These are phyloP conservation scores for Rhabdomys dilectus DNA, from an alignment of 2,113 vertebrate genomes.

Conservation along the genomic window DNA sequence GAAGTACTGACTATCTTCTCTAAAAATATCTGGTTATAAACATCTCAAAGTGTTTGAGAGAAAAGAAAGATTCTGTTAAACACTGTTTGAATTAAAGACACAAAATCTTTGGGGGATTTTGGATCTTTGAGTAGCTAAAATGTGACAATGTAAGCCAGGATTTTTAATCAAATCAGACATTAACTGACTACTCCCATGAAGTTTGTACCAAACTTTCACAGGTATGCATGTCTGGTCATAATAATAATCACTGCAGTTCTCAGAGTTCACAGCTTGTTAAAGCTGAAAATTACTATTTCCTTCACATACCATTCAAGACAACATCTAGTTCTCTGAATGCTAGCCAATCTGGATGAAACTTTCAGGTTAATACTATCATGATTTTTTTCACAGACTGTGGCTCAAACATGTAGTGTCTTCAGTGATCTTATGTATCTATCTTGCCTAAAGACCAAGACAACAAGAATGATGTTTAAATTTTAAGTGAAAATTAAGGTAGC, in stretches of 20 bases:
- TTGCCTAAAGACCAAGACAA: neutral
- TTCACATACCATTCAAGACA: neutral
- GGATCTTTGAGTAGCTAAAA: neutral
- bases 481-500: neutral
- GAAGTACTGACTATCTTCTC: neutral
- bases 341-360: neutral
- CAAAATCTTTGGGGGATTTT: neutral
- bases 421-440: neutral
- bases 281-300: neutral
- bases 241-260: neutral
- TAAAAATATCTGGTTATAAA: neutral
- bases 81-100: neutral
- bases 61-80: neutral
- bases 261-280: neutral
- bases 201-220: neutral
- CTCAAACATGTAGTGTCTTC: neutral
- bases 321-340: neutral
- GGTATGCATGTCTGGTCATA: neutral
- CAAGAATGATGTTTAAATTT: neutral
- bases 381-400: neutral
- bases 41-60: neutral
- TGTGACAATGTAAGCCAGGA: neutral
- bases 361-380: neutral
- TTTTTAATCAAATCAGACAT: neutral
- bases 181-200: neutral